A percentile compares a stretch with the other conserved stretches of the same genome.
Evolutionary conservation across 2,113 vertebrate species (phyloP).

Genomic region (Struthio camelus): DNA sequence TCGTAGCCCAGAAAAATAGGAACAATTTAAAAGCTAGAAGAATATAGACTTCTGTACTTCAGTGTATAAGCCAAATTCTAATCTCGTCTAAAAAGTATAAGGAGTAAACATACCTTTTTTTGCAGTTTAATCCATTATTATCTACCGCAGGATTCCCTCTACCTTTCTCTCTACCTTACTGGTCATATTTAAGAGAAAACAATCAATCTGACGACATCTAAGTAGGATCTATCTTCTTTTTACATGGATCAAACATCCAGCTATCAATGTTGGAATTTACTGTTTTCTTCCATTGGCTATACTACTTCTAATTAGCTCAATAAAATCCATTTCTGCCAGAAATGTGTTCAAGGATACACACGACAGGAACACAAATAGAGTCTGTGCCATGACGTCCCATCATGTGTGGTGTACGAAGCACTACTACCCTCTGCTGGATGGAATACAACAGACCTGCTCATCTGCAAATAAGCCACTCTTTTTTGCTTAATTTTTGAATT

Average conservation of each 20-base stretch:
- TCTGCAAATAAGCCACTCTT: background rate
- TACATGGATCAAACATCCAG: background rate
- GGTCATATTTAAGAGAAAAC: background rate
- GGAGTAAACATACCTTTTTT: background rate
- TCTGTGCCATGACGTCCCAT: too few species aligned
- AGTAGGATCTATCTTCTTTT: background rate
- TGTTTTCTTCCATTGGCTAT: background rate
- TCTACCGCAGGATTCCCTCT: background rate
- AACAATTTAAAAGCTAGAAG: background rate
- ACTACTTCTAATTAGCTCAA: background rate
- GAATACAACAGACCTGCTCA: background rate
- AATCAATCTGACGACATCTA: background rate
- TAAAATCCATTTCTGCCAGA: background rate
- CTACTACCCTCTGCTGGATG: constrained; percentile 53
- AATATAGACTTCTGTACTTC: background rate
- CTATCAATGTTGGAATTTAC: background rate
- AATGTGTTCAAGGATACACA: background rate
- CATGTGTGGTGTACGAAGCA: background rate
- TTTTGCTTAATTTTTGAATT: background rate
- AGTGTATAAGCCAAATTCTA: background rate
- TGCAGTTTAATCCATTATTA: background rate
- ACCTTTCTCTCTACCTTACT: background rate
- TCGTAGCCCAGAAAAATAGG: background rate
- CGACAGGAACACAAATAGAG: background rate
- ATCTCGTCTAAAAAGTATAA: background rate